A percentile compares a stretch with the other conserved stretches of the same genome.
These are phyloP conservation scores for Hoplias malabaricus DNA, from an alignment of 2,113 vertebrate genomes.

Conservation along the genomic window DNA sequence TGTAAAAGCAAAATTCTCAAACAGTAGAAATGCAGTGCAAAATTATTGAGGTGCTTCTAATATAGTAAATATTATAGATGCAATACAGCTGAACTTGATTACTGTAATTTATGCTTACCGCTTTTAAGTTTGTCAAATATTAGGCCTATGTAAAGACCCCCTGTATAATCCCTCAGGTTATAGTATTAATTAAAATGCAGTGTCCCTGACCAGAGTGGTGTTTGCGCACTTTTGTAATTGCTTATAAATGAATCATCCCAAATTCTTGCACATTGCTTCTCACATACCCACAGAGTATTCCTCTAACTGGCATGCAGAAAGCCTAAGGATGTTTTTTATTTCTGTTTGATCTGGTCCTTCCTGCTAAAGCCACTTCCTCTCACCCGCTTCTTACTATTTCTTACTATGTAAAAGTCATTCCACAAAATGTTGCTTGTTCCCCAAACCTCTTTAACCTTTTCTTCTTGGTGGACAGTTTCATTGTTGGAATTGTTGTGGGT, in stretches of 20 bases:
- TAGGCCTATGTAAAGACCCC: not conserved
- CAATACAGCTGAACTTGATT: not conserved
- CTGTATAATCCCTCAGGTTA: not conserved
- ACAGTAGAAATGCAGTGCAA: too few relatives aligned
- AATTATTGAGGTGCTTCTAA: too few relatives aligned
- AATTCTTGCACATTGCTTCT: not conserved
- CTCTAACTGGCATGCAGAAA: not conserved
- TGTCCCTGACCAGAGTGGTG: not conserved
- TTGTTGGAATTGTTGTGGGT: not conserved
- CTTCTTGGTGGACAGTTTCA: too few relatives aligned
- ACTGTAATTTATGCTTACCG: not conserved
- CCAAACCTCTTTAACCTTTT: not conserved
- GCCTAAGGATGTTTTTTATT: not conserved
- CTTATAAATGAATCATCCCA: not conserved
- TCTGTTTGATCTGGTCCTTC: not conserved
- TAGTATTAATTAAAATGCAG: not conserved
- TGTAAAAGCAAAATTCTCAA: too few relatives aligned
- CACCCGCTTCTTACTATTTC: not conserved
- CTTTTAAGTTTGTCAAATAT: not conserved
- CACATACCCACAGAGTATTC: not conserved
- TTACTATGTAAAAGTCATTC: not conserved
- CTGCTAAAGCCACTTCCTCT: conserved; percentile 5
- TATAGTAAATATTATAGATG: too few relatives aligned
- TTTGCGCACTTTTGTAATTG: not conserved
- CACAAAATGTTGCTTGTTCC: not conserved